Base-by-base conservation (phyloP, 2,797 vertebrate species). In the Bovichtus diacanthus region DNA sequence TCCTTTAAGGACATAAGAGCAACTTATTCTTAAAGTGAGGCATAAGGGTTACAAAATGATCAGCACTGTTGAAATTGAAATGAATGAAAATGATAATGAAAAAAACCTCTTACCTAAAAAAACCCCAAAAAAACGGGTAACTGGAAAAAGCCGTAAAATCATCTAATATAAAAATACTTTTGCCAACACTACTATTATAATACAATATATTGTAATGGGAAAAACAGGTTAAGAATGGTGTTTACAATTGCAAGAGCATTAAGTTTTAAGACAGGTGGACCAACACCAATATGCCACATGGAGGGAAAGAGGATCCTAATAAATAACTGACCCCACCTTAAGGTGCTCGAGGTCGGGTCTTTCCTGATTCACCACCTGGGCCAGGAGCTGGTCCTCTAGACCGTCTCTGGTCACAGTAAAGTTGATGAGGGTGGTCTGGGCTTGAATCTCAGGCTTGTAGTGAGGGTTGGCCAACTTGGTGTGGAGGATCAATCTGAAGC, bases 381-480 rank as follows among this genome's bases (percentile, higher is more conserved):
- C 90, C 9, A 95, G 88, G 18, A 97, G 93, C 82, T 96, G 95
- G 89, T 95, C 94, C 91, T 96, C 94, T 74, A 95, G 88, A 0
- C 81, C 90, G 15, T 94, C 94, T 18, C 29, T 25, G 71, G 91
- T 95, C 76, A 96, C 92, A 5, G 86, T 93, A 43, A 96, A 95
- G 80, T 95, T 94, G 66, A 94, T 95, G 72, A 93, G 93, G 25
- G 93, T 95, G 64, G 94, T 95, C 86, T 94, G 94, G 23, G 95
- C 94, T 78, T 95, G 94, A 62, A 95, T 95, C 90, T 96, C 93
- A 9, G 92, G 90, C 75, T 96, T 95, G 76, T 95, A 95, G 80
- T 95, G 90, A 25, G 90, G 93, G 76, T 94, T 95, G 70, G 94
- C 95, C 88, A 96, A 61, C 62, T 95, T 96, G 23, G 95, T 96